Evolutionary conservation across 2,113 vertebrate genomes (phyloP).

Genomic region (Coptodon rendalli): DNA sequence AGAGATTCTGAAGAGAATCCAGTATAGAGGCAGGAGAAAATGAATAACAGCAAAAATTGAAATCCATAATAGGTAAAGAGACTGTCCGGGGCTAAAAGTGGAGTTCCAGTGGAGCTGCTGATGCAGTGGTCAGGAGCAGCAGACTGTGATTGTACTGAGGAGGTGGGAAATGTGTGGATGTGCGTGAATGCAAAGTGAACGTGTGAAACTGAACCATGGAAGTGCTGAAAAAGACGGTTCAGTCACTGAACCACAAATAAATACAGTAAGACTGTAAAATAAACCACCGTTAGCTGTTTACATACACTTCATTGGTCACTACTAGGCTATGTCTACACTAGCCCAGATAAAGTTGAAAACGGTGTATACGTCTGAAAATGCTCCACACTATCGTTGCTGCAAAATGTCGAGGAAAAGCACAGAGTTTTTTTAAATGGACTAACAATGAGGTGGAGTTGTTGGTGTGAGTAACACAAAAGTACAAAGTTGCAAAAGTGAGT

Average conservation of each 20-base stretch:
- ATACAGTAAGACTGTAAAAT: background rate
- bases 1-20: background rate
- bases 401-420: background rate
- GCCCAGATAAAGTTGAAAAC: fast-evolving
- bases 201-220: slow-evolving; percentile 6
- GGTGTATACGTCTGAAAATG: fast-evolving
- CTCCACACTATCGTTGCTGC: background rate
- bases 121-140: background rate
- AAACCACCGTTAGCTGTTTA: background rate
- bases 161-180: slow-evolving; percentile 22
- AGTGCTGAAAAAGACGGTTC: background rate
- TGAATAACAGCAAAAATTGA: background rate
- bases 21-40: background rate
- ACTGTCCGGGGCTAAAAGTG: fast-evolving
- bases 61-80: background rate
- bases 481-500: background rate
- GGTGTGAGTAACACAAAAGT: background rate
- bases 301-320: background rate
- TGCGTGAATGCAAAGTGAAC: background rate
- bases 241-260: background rate
- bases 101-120: background rate
- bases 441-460: background rate
- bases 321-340: background rate
- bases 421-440: background rate
- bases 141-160: background rate